Evolutionary conservation across 2,113 vertebrate species (phyloP).

Genomic region (Eonycteris spelaea): DNA sequence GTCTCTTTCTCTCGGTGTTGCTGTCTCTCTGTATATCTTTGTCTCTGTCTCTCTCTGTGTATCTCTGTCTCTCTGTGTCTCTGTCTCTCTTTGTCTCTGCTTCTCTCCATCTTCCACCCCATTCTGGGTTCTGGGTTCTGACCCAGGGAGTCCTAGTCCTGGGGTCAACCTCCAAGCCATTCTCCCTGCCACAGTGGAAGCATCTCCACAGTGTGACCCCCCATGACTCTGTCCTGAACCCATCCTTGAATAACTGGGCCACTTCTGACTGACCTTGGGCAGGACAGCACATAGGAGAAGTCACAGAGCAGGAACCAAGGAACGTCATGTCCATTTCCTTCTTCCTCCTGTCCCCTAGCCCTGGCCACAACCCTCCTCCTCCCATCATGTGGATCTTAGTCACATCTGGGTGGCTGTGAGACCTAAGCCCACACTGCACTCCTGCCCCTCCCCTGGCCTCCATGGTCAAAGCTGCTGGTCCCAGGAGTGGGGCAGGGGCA

Average conservation of each 20-base stretch:
- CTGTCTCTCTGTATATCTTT: no score
- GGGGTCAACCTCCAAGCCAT: background rate
- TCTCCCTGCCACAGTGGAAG: background rate
- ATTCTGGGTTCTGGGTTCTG: background rate
- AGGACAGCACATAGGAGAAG: background rate
- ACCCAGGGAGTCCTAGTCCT: background rate
- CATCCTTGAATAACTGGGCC: background rate
- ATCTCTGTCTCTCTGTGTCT: no score
- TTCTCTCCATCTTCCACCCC: background rate
- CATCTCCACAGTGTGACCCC: background rate
- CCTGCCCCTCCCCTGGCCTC: background rate
- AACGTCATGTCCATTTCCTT: background rate
- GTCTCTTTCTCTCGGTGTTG: no score
- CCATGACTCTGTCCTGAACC: background rate
- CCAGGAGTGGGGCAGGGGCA: background rate
- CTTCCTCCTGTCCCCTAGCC: background rate
- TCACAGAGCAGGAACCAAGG: background rate
- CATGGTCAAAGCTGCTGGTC: background rate
- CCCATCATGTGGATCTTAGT: background rate
- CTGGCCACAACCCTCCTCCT: background rate
- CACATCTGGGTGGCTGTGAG: background rate
- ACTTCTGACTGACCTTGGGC: background rate
- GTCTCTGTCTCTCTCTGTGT: no score
- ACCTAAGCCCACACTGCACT: background rate
- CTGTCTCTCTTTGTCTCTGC: background rate